phyloP scores from a whole-genome alignment of 1,140 invertebrate species.

The Scylla paramamosain region DNA sequence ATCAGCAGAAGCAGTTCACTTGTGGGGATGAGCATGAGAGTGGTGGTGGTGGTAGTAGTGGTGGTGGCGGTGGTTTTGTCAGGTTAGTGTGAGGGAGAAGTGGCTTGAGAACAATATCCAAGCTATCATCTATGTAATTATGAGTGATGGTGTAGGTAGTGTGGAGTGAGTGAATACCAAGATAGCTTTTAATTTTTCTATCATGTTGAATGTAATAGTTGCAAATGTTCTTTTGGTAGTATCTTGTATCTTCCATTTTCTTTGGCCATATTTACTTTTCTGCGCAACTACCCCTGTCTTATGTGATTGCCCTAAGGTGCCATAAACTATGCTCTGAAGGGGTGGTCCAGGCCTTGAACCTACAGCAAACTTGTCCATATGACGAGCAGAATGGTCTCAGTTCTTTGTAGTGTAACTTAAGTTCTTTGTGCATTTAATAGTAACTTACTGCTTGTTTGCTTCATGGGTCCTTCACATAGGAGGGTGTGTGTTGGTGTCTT shows the following conservation, averaged over 20 bases:
- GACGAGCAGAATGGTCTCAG: slow-evolving; percentile 32
- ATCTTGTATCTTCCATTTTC: not conserved
- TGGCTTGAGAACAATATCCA: not conserved
- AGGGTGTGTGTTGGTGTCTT: slow-evolving; percentile 70
- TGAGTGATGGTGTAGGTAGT: too few relatives aligned
- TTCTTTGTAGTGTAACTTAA: slow-evolving; percentile 57
- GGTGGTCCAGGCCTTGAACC: slow-evolving; percentile 66
- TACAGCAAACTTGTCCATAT: slow-evolving; percentile 43
- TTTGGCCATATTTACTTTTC: slow-evolving; percentile 52
- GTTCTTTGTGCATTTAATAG: slow-evolving; percentile 52
- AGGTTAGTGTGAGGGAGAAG: too few relatives aligned
- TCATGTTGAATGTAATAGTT: not conserved
- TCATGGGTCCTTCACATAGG: slow-evolving; percentile 71
- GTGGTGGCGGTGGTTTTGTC: too few relatives aligned
- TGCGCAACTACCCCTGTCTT: slow-evolving; percentile 67
- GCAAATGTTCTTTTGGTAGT: not conserved
- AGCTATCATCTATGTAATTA: not conserved
- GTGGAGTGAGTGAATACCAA: not conserved
- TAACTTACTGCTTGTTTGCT: slow-evolving; percentile 34
- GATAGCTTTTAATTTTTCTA: not conserved
- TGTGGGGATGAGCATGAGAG: too few relatives aligned
- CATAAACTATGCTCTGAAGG: slow-evolving; percentile 67
- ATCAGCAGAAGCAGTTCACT: too few relatives aligned
- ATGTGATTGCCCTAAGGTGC: slow-evolving; percentile 75
- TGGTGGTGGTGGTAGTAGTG: too few relatives aligned